These are phyloP conservation scores for Lepidurus packardi DNA, from an alignment of 1,140 invertebrate species.

Conservation along the genomic window DNA sequence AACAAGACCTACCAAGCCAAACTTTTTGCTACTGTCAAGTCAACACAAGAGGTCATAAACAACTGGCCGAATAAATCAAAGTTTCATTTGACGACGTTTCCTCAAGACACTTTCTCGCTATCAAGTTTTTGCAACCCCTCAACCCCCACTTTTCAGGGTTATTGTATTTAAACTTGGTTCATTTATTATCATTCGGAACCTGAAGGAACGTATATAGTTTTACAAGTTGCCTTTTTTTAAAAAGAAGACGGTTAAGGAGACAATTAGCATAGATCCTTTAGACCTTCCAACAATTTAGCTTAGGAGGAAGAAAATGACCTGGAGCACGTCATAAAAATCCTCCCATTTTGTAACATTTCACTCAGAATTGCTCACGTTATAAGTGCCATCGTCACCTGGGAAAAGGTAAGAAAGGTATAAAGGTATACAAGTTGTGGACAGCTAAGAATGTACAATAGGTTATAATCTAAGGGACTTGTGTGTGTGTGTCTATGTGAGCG, in stretches of 20 bases:
- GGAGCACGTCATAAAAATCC: neutral
- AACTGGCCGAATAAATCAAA: slow-evolving; percentile 12
- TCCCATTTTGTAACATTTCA: too few species aligned
- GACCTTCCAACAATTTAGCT: neutral
- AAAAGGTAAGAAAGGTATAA: neutral
- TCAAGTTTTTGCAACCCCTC: neutral
- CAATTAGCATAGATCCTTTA: neutral
- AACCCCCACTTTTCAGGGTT: neutral
- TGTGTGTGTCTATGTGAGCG: neutral
- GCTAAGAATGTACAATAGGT: neutral
- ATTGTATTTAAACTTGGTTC: neutral
- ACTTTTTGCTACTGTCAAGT: slow-evolving; percentile 14
- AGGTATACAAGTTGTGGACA: neutral
- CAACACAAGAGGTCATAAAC: neutral
- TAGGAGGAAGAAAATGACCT: neutral
- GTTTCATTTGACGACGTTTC: neutral
- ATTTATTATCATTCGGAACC: neutral
- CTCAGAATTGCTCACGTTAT: neutral
- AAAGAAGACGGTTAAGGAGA: neutral
- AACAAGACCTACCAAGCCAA: slow-evolving; percentile 9
- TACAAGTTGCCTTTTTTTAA: neutral
- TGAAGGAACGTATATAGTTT: neutral
- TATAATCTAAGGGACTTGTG: slow-evolving; percentile 13
- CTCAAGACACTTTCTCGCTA: neutral
- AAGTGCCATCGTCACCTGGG: neutral